Base-by-base conservation (phyloP, 2,888 invertebrate species). In the Caenorhabditis japonica region DNA sequence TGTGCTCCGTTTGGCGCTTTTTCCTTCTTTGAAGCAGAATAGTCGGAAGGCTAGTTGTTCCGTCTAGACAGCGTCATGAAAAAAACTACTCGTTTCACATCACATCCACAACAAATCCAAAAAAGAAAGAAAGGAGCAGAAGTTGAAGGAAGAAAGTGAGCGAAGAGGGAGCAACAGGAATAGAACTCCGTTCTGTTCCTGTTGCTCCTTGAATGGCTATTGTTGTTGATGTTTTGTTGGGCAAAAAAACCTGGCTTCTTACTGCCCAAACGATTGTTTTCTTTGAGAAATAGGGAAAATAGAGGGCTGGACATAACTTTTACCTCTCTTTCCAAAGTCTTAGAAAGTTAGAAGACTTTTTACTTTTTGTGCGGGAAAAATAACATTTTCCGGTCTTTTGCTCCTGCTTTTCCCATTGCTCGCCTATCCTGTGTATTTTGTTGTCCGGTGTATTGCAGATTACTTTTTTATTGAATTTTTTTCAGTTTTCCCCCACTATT, bases 151-250 rank as follows among this genome's bases (percentile, higher is more conserved):
- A 30, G 39, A 49, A 49, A 47, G 39, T 33, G 15, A 19, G 47
- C 3, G 17, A 10, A 17, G 38, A 7, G 10, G 25, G 46, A 44
- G 44, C 43, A 44, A n/a, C n/a, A n/a, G n/a, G n/a, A n/a, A n/a
- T n/a, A n/a, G n/a, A n/a, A n/a, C n/a, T n/a, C n/a, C n/a, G 30
- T 44, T 62, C 23, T 55, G 66, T 66, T 58, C 47, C 43, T 66
- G 55, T 56, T 66, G 56, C 43, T 34, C 34, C 43, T 33, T 19
- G 60, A 53, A 59, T 47, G 51, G 21, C 53, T 60, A 60, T 69
- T 60, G 69, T 69, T 69, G 69, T 59, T 69, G 69, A 69, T 69
- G 60, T 69, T 69, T 46, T 66, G 66, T 51, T 56, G 51, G 36
- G 10, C 7, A 30, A 30, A 30, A 56, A 56, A 66, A 56, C 66